Evolutionary conservation across 1,140 invertebrate species (phyloP), one percentile per base, ranked within the genome.

Genomic region (Lepidurus couesii): DNA sequence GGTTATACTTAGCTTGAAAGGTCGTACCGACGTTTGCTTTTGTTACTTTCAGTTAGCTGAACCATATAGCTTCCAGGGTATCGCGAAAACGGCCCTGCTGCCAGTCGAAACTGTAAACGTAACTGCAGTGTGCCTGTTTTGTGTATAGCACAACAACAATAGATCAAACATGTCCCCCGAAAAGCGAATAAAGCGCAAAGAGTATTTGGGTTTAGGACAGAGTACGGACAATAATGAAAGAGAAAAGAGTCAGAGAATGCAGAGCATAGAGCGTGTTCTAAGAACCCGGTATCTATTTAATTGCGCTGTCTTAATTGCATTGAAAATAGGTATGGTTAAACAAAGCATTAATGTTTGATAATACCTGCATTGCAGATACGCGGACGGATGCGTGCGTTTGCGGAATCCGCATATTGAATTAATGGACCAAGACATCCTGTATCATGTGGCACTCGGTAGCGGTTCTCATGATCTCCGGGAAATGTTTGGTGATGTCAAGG

Each of bases 401-500:
- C 89, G 92, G 47, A 97, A 97, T 85, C 92, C 93, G 0, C 91
- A 96, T 84, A 92, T 97, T 82, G 91, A 94, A 83, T 88, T 94
- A 9, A 95, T 96, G 93, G 92, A 94, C 85, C 93, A 95, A 84
- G 97, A 98, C 84, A 95, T 96, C 82, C 86, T 98, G 42, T 98
- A 98, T 84, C 96, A 98, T 87, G 87, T 98, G 82, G 95, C 95
- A 1, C 88, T 98, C 42, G 93, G 93, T 26, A 96, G 93, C 83
- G 93, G 91, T 47, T 93, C 93, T 44, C 93, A 98, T 84, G 94
- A 98, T 86, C 89, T 98, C 10, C 90, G 92, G n/a, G 93, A 94
- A 85, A 96, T 97, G 94, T 98, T 98, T 85, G 92, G 94, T 24
- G 96, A 98, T 86, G 91, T 98, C 53, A 97, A 97, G 90, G 95